phyloP scores from a whole-genome alignment of 2,888 invertebrate species.

The Griposia aprilina region DNA sequence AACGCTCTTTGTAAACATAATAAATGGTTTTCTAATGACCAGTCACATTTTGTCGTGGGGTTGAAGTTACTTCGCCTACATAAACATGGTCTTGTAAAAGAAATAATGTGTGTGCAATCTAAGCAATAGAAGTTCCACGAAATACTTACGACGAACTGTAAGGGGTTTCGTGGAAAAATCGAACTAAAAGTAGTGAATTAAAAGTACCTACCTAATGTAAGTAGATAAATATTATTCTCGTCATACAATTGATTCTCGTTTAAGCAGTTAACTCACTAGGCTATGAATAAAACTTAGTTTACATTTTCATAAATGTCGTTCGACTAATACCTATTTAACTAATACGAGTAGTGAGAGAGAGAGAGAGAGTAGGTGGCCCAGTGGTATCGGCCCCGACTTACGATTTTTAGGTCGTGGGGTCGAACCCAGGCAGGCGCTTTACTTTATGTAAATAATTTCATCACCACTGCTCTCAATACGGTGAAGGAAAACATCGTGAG shows the following conservation, averaged over 20 bases:
- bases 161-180: slow-evolving; percentile 6
- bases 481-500: too few species aligned
- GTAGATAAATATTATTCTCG: background rate
- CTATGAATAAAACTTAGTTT: background rate
- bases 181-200: background rate
- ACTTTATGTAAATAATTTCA: too few species aligned
- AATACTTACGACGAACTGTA: background rate
- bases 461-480: too few species aligned
- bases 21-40: slow-evolving; percentile 73
- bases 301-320: background rate
- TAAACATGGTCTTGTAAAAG: slow-evolving; percentile 2
- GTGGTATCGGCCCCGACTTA: too few species aligned
- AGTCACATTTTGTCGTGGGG: slow-evolving; percentile 51
- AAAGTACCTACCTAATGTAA: background rate
- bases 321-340: background rate
- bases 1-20: slow-evolving; percentile 66
- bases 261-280: background rate
- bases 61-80: slow-evolving; percentile 34
- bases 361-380: too few species aligned
- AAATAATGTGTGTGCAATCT: slow-evolving; percentile 17
- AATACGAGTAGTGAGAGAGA: too few species aligned
- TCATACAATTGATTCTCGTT: background rate
- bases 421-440: too few species aligned
- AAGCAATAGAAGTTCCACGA: slow-evolving; percentile 23
- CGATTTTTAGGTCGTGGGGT: too few species aligned